Conservation (phyloP, 1,140 invertebrate genomes). For the Leptonema lineaticorne region DNA sequence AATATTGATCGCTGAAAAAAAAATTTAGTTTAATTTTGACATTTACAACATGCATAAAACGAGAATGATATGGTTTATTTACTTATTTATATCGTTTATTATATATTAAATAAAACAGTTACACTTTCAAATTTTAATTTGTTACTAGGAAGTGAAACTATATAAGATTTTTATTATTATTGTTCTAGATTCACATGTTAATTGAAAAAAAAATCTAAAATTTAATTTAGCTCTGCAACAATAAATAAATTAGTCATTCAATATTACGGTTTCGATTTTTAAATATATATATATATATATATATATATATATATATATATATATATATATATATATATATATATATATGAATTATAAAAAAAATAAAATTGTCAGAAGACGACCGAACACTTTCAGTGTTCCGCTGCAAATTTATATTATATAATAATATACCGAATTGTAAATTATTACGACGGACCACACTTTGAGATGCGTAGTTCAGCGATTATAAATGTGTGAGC, state of each 20-base stretch:
- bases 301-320: conserved; percentile 11
- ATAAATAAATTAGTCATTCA: too few species aligned
- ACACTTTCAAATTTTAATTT: not conserved
- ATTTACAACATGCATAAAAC: too few species aligned
- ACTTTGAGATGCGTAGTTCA: not conserved
- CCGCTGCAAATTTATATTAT: not conserved
- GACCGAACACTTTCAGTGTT: not conserved
- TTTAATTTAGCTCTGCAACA: too few species aligned
- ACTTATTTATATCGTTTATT: too few species aligned
- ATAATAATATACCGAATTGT: not conserved
- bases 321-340: conserved; percentile 21
- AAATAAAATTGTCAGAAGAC: not conserved
- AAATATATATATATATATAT: conserved; percentile 13
- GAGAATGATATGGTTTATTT: too few species aligned
- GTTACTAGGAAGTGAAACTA: not conserved
- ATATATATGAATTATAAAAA: not conserved
- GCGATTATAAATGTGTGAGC: not conserved
- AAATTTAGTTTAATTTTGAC: too few species aligned
- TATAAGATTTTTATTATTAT: too few species aligned
- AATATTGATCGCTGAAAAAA: too few species aligned
- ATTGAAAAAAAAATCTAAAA: too few species aligned
- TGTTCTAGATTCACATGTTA: too few species aligned
- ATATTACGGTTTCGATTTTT: too few species aligned
- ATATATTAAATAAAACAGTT: too few species aligned
- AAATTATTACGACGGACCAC: not conserved